Conservation (phyloP, 2,113 vertebrate genomes). For the Notarius lentiginosus region DNA sequence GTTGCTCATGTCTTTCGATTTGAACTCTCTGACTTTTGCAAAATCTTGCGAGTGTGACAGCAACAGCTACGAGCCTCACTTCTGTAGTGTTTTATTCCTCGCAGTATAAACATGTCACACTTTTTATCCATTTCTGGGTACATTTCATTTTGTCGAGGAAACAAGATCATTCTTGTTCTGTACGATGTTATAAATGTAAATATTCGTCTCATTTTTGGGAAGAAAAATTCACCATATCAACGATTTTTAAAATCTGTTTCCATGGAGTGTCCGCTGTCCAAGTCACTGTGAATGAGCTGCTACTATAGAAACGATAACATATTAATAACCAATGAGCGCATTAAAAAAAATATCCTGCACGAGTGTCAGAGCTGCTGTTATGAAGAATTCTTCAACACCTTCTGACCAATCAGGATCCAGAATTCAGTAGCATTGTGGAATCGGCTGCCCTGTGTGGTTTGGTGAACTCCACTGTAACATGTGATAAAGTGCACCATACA, state of each 20-base stretch:
- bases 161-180: too few species aligned
- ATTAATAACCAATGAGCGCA: not conserved
- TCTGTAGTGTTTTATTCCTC: not conserved
- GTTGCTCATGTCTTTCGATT: not conserved
- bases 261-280: too few species aligned
- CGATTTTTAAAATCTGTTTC: not conserved
- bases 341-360: not conserved
- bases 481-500: not conserved
- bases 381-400: not conserved
- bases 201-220: not conserved
- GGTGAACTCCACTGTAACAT: not conserved
- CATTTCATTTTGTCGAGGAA: not conserved
- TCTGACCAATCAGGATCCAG: not conserved
- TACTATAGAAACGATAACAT: not conserved
- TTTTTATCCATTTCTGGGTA: not conserved
- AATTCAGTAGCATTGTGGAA: not conserved
- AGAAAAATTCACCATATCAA: not conserved
- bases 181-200: not conserved
- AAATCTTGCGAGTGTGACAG: too few species aligned
- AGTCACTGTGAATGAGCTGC: not conserved
- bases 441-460: not conserved
- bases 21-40: not conserved
- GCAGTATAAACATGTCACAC: not conserved
- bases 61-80: too few species aligned
- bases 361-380: not conserved